Evolutionary conservation across 2,888 invertebrate species (phyloP), one percentile per base, ranked within the genome.

Genomic region (Megastigmus dorsalis): DNA sequence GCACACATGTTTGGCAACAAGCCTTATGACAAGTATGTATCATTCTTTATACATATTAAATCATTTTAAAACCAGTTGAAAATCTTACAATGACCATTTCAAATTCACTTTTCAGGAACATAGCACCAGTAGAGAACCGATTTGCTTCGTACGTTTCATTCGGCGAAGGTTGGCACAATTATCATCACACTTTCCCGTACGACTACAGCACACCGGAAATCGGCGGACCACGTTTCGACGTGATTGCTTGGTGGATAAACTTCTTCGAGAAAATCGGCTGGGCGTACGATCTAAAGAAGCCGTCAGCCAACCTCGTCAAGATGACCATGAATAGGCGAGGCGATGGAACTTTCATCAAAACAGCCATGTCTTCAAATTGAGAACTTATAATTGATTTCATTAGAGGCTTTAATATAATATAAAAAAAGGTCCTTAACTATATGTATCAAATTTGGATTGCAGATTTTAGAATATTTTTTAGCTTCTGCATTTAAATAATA

Each of bases 131-230:
- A 1, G 88, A 90, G 74, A 90, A 89, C 76, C 75, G 77, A 18
- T 67, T 84, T 1, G 89, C 89, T 0, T 85, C 88, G 1, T 78
- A 88, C 6, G 77, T 87, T 18, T 88, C 89, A 10, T 73, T 82
- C 28, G 86, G 73, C 9, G 88, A 89, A 75, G 91, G 91, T 7
- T 91, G 89, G 88, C 91, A 91, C 84, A 92, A 92, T 83, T 91
- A 90, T 82, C 91, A 91, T 79, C 91, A 91, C 80, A 87, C 88
- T 3, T 92, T 91, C 81, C 91, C 91, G 1, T 89, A 89, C 84
- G 86, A 87, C 76, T 85, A 83, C 77, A 80, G 82, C 50, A 80
- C 82, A 1, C 82, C 84, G 9, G 85, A 85, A 69, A 77, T 80
- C 20, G 72, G 77, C 50, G 75, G 80, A 0, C 15, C 70, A 3